Evolutionary conservation across 2,888 invertebrate species (phyloP).

Genomic region (Meteorus colon): DNA sequence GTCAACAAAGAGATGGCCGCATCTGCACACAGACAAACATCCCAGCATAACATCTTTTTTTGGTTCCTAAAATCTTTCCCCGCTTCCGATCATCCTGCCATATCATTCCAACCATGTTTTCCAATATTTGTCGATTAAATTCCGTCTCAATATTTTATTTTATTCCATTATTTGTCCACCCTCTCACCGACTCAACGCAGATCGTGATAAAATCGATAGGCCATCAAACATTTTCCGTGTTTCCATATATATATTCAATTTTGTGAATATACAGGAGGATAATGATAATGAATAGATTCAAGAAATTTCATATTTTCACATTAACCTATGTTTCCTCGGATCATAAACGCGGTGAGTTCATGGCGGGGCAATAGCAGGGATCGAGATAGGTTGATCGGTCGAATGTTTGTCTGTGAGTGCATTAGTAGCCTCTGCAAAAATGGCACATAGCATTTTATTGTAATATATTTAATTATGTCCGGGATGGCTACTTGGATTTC

Average conservation of each 20-base stretch:
- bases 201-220: conserved; percentile 8
- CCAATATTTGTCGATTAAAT: conserved; percentile 41
- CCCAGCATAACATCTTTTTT: conserved; percentile 72
- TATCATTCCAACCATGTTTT: conserved; percentile 40
- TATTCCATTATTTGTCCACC: conserved; percentile 35
- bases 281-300: conserved; percentile 23
- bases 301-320: conserved; percentile 28
- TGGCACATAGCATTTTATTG: conserved; percentile 61
- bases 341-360: conserved; percentile 29
- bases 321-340: conserved; percentile 18
- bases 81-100: conserved; percentile 37
- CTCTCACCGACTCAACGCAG: conserved; percentile 42
- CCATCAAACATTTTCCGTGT: neutral
- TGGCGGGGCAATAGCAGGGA: conserved; percentile 63
- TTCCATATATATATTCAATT: conserved; percentile 20
- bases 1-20: conserved; percentile 73
- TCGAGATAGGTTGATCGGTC: conserved; percentile 71
- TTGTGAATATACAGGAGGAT: conserved; percentile 54
- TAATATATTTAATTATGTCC: conserved; percentile 48
- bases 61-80: conserved; percentile 46
- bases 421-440: conserved; percentile 67
- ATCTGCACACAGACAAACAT: conserved; percentile 76
- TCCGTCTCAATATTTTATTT: conserved; percentile 31
- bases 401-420: conserved; percentile 74
- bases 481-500: neutral